Evolutionary conservation across 1,140 invertebrate genomes (phyloP).

Genomic region (Philopotamus ludificatus): DNA sequence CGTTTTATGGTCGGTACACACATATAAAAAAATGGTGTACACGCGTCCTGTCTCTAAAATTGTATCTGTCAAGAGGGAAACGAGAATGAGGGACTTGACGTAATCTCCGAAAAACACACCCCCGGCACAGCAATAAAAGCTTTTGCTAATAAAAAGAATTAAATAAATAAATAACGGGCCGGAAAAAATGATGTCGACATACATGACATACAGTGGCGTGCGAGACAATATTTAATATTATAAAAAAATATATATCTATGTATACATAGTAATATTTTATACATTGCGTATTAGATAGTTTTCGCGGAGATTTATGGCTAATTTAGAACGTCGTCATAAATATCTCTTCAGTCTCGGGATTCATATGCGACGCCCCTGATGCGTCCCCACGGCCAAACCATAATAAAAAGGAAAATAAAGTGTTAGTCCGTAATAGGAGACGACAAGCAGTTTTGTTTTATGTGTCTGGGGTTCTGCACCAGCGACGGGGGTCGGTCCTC

Average conservation of each 20-base stretch:
- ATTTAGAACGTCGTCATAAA: background rate
- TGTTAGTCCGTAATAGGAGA: slow-evolving; percentile 40
- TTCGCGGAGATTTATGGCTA: too few species aligned
- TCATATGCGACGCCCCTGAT: slow-evolving; percentile 9
- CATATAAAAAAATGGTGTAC: too few species aligned
- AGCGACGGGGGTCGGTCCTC: background rate
- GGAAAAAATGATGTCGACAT: too few species aligned
- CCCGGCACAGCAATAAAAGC: slow-evolving; percentile 39
- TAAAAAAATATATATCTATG: too few species aligned
- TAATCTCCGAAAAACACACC: slow-evolving; percentile 43
- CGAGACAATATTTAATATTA: too few species aligned
- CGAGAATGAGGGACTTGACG: slow-evolving; percentile 38
- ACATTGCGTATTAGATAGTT: background rate
- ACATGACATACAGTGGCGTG: too few species aligned
- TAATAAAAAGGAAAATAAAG: slow-evolving; percentile 42
- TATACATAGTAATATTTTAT: background rate
- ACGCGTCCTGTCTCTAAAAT: slow-evolving; percentile 2
- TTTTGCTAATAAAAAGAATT: slow-evolving; percentile 43
- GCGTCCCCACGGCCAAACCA: slow-evolving; percentile 21
- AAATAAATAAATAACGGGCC: slow-evolving; percentile 42
- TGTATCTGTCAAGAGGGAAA: slow-evolving; percentile 14
- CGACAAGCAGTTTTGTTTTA: slow-evolving; percentile 42
- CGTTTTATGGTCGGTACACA: too few species aligned
- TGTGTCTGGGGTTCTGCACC: slow-evolving; percentile 35
- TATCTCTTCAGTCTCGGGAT: background rate